These are phyloP conservation scores for Betta splendens DNA, from an alignment of 2,797 vertebrate species.

Conservation along the genomic window DNA sequence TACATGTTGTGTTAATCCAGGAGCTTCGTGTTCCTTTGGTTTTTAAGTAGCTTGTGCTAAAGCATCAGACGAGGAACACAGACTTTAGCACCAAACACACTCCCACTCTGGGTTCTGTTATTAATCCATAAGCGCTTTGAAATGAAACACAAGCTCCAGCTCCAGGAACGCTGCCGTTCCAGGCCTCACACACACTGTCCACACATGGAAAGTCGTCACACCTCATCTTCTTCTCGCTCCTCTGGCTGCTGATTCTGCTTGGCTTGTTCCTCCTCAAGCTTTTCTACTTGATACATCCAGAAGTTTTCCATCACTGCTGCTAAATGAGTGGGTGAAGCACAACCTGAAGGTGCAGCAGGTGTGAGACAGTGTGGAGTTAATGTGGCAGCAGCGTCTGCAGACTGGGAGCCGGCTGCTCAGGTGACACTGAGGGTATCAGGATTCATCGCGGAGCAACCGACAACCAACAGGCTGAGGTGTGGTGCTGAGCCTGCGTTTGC, in stretches of 20 bases:
- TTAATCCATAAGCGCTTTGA: too few relatives aligned
- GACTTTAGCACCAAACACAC: too few relatives aligned
- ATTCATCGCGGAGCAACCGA: slow-evolving; percentile 24
- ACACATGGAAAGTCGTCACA: slow-evolving; percentile 33
- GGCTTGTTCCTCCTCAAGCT: slow-evolving; percentile 61
- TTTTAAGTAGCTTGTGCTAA: too few relatives aligned
- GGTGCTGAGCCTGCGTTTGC: not conserved
- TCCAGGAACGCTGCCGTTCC: not conserved
- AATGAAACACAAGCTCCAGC: not conserved
- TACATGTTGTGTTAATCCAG: too few relatives aligned
- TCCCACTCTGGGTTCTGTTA: too few relatives aligned
- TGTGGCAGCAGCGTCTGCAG: not conserved
- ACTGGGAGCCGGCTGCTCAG: slow-evolving; percentile 31
- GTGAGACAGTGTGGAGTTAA: not conserved
- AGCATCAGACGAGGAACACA: too few relatives aligned
- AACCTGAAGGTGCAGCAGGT: not conserved
- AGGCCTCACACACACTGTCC: too few relatives aligned
- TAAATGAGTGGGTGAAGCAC: not conserved
- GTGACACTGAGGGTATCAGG: slow-evolving; percentile 50
- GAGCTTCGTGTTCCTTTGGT: too few relatives aligned
- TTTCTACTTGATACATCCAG: slow-evolving; percentile 74
- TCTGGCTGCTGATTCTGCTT: slow-evolving; percentile 25
- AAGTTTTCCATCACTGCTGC: slow-evolving; percentile 70
- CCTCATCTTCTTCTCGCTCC: slow-evolving; percentile 43
- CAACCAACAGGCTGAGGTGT: not conserved